phyloP scores from a whole-genome alignment of 2,113 vertebrate genomes.

The Apodemus sylvaticus region DNA sequence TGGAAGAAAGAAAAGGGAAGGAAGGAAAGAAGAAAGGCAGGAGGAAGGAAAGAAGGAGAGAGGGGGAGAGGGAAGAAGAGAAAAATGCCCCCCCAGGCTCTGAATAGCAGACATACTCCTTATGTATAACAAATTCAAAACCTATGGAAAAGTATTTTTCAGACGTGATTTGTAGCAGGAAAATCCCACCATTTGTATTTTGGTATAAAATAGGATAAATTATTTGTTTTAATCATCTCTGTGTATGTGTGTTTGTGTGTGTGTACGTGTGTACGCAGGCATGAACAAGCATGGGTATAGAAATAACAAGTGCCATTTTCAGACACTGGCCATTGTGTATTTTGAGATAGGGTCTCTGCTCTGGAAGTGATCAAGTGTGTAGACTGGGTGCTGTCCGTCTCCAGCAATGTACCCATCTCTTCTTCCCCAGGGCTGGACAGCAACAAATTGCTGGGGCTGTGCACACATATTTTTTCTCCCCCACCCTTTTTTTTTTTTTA shows the following conservation, averaged over 20 bases:
- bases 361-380: not conserved
- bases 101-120: not conserved
- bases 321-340: not conserved
- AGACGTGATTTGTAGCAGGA: not conserved
- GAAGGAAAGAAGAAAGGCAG: no score
- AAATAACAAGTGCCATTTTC: not conserved
- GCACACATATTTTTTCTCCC: not conserved
- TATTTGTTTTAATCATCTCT: not conserved
- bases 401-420: not conserved
- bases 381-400: no score
- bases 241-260: not conserved
- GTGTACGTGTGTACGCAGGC: not conserved
- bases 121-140: conserved; percentile 43
- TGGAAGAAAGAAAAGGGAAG: not conserved
- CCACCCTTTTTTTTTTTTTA: not conserved
- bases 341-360: not conserved
- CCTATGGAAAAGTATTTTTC: conserved; percentile 23
- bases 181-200: not conserved
- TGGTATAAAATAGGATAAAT: not conserved
- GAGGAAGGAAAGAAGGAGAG: not conserved
- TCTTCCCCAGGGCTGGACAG: not conserved
- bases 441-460: no score
- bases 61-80: not conserved
- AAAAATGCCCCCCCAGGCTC: not conserved
- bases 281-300: not conserved